Percentiles rank a stretch among this genome's conserved stretches.
Evolutionary conservation across 1,140 invertebrate genomes (phyloP).

Genomic region (Steinernema khuongi): DNA sequence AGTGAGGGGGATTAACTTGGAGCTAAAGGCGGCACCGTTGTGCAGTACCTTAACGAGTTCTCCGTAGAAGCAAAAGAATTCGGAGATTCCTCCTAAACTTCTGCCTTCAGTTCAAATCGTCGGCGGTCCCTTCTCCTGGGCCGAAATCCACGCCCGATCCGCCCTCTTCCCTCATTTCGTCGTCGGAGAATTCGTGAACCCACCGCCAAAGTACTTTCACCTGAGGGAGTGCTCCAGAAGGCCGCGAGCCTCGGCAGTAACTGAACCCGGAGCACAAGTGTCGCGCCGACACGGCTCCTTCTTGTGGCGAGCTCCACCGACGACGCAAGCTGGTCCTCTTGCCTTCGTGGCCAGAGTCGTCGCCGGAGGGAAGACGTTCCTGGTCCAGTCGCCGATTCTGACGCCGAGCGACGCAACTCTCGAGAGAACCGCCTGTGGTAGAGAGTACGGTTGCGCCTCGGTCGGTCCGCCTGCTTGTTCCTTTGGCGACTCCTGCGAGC

Average conservation of each 20-base stretch:
- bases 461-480: background rate
- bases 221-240: background rate
- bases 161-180: background rate
- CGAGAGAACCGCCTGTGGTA: background rate
- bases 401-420: background rate
- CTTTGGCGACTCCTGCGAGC: background rate
- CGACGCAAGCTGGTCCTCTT: background rate
- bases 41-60: background rate
- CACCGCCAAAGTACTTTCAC: background rate
- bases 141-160: background rate
- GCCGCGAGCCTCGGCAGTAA: background rate
- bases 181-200: background rate
- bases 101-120: background rate
- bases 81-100: background rate
- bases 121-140: background rate
- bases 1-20: no score
- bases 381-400: background rate
- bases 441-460: background rate
- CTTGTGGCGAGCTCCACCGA: background rate
- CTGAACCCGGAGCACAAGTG: background rate
- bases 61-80: background rate
- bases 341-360: background rate
- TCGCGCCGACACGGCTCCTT: background rate
- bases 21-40: no score
- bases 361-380: background rate